A percentile compares a stretch with the other conserved stretches of the same genome.
These are phyloP conservation scores for Hemaris fuciformis DNA, from an alignment of 2,888 invertebrate species.

Conservation along the genomic window DNA sequence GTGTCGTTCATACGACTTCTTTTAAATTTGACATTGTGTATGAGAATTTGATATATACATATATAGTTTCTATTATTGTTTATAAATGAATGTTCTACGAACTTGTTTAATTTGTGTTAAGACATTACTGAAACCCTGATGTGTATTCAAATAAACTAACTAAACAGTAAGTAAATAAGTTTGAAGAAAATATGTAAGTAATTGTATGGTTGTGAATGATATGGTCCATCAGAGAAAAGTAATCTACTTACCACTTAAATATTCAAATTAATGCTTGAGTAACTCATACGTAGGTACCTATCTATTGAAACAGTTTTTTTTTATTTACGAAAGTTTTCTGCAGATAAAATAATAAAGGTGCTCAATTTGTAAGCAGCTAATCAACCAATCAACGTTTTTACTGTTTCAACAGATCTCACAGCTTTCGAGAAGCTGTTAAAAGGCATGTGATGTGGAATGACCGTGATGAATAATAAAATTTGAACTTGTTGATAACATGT, in stretches of 20 bases:
- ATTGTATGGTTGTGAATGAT: conserved; percentile 67
- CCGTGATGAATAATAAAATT: conserved; percentile 62
- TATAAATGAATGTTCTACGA: not conserved
- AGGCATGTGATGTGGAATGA: conserved; percentile 66
- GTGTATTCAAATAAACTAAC: not conserved
- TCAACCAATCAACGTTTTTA: not conserved
- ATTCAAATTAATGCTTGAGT: conserved; percentile 11
- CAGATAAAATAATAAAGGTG: not conserved
- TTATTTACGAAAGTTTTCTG: not conserved
- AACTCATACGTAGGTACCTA: not conserved
- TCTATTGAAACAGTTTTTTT: conserved; percentile 3
- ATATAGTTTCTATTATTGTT: not conserved
- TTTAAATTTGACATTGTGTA: not conserved
- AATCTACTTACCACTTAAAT: not conserved
- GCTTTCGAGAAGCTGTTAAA: conserved; percentile 44
- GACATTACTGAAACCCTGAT: not conserved
- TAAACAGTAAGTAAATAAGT: not conserved
- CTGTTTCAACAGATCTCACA: not conserved
- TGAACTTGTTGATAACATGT: conserved; percentile 53
- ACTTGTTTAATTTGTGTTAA: not conserved
- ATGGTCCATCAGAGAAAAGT: conserved; percentile 23
- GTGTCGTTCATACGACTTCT: not conserved
- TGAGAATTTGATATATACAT: not conserved
- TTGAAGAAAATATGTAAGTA: conserved; percentile 36
- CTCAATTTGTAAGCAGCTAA: not conserved